Evolutionary conservation across 1,140 invertebrate species (phyloP), one percentile per base, ranked within the genome.

Genomic region (Temnothorax longispinosus): DNA sequence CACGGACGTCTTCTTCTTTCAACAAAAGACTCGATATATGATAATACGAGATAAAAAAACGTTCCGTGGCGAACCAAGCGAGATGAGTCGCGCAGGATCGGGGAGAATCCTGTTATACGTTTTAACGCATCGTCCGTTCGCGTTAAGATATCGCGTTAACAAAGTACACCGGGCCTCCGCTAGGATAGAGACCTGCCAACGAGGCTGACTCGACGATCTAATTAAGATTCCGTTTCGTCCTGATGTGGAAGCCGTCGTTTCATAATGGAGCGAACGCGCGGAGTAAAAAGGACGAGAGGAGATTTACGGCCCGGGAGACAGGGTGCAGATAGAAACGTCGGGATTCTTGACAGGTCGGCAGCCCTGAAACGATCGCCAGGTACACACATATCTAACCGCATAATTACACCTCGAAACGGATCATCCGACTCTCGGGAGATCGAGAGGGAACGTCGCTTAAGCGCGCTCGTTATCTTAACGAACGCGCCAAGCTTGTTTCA

Each of bases 381-480:
- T 7, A 50, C 10, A 44, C 27, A 21, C 15, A 4, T 32, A 21
- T 65, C 65, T 65, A 72, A 27, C 85, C 87, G 87, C 88, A 87
- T 90, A 88, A 90, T 90, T 89, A 81, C 72, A 88, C 82, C 85
- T 90, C 65, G 85, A 93, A 93, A 89, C 90, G 89, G 76, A 92
- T 91, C 89, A 88, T 89, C 85, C 84, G 27, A 47, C 89, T 90
- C 87, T 67, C 78, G 88, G 35, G 64, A 90, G 84, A 93, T 91
- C 89, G 88, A 89, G 88, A 89, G 41, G 21, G 13, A 89, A 86
- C 91, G 62, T 38, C 69, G 81, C 62, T 80, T 58, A 69, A 76
- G 72, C 89, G 84, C 75, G 87, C 76, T 88, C 88, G 88, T 90
- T 92, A 91, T 91, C 89, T 93, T 91, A 92, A 92, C 90, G 92